Evolutionary conservation across 2,888 invertebrate species (phyloP), one percentile per base, ranked within the genome.

Genomic region (Toxonevra muliebris): DNA sequence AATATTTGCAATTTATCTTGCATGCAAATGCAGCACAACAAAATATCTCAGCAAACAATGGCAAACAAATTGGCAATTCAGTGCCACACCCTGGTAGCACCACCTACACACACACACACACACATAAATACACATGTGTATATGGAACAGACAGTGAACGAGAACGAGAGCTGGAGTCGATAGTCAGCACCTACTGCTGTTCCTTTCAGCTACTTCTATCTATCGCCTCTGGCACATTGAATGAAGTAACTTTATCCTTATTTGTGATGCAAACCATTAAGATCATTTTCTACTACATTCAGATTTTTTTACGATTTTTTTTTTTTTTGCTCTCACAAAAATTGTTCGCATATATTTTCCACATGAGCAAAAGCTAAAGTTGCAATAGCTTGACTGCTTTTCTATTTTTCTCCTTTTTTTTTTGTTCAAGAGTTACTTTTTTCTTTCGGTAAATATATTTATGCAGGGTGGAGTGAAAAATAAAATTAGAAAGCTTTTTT

Each of bases 1-100:
- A 81, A 81, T 79, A 82, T 81, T 80, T 82, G 82, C 81, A 81
- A 80, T 80, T 80, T 80, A 80, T 82, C 79, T 80, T 77, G 75
- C 45, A 60, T 54, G 65, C 75, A 78, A 79, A 80, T 80, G 75
- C 77, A 48, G 54, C 30, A 42, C 77, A 80, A 70, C 68, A 30
- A 30, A 30, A 7, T 30, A 30, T 30, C 30, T 30, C 30, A 17
- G 20, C 60, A 58, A 57, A 50, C 5, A 5, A 30, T 48, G 19
- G 48, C 58, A 80, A n/a, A 77, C 80, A 80, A 78, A 78, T 78
- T 78, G 78, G 78, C 78, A 80, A 80, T 78, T 79, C 80, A 79
- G 57, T 57, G 30, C 13, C 48, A 15, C 48, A 48, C n/a, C 48
- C 48, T 53, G 53, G 8, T 9, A 12, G 40, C 58, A 42, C n/a